Base-by-base conservation (phyloP, 2,888 invertebrate species). In the Antitype chi region DNA sequence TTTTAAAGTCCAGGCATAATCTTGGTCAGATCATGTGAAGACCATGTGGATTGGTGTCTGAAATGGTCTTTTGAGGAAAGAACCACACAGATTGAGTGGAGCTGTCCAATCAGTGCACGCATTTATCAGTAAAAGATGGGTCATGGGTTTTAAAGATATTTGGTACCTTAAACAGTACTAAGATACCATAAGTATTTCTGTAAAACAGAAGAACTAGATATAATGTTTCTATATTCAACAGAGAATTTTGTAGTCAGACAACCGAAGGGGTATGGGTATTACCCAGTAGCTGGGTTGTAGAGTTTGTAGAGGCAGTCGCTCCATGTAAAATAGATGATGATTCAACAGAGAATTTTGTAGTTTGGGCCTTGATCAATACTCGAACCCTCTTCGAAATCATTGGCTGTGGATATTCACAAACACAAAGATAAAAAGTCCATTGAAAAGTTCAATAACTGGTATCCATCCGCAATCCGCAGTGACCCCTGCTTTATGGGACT, bases 401-500 rank as follows among this genome's bases (percentile, higher is more conserved):
- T 38, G 47, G 67, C 70, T 43, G 63, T 68, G 43, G 49, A 76
- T 81, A 70, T 81, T 53, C 64, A 64, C 63, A 77, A 69, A 75
- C 69, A 75, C 49, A 73, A 49, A 67, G n/a, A 80, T 63, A 73
- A 85, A 84, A 81, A 66, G 32, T 75, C 53, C 68, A 76, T 66
- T 76, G 69, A 74, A 81, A 77, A 75, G 71, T 81, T 84, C 79
- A 84, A 81, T 82, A 80, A 77, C 67, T 70, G 52, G 60, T 60
- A 64, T 57, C 23, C 70, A 67, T 73, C 71, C 81, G 71, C 82
- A 83, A 70, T 74, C 71, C 81, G 75, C 85, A 82, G 78, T 84
- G 83, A 87, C 81, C 78, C 84, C 72, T 80, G 66, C 79, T 87
- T 85, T 83, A 87, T 82, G 74, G 73, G 80, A 84, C 76, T 88